Percentiles rank a stretch among this genome's conserved stretches.
Conservation (phyloP, 2,888 invertebrate genomes). For the Euplexia lucipara region DNA sequence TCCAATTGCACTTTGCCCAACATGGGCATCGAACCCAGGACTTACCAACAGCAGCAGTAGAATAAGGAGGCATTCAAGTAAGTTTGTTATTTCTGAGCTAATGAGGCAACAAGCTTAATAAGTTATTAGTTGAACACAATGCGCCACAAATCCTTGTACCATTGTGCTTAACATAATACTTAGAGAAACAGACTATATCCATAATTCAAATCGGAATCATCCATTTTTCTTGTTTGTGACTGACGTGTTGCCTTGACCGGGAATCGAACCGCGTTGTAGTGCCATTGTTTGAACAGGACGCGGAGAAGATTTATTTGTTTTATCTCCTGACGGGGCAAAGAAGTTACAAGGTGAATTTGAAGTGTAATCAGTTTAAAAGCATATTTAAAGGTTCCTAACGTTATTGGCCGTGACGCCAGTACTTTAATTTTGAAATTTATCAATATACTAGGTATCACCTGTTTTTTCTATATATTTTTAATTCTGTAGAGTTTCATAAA, state of each 20-base stretch:
- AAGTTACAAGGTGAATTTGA: slow-evolving; percentile 53
- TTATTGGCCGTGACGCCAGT: background rate
- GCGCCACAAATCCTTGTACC: slow-evolving; percentile 44
- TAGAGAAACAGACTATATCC: slow-evolving; percentile 42
- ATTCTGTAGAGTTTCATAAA: no score
- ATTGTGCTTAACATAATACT: slow-evolving; percentile 40
- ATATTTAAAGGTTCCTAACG: background rate
- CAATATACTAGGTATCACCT: no score
- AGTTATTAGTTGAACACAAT: slow-evolving; percentile 28
- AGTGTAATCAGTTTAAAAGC: slow-evolving; percentile 1
- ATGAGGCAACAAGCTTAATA: slow-evolving; percentile 22
- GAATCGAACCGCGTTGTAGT: slow-evolving; percentile 58
- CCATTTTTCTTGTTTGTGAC: slow-evolving; percentile 58
- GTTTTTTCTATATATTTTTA: no score
- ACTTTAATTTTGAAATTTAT: no score
- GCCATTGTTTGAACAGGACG: slow-evolving; percentile 63
- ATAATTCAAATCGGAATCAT: slow-evolving; percentile 59
- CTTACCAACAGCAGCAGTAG: no score
- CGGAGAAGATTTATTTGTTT: slow-evolving; percentile 56
- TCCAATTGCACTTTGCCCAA: no score
- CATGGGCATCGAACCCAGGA: no score
- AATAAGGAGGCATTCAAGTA: no score
- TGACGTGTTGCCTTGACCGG: slow-evolving; percentile 68
- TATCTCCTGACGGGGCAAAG: slow-evolving; percentile 49
- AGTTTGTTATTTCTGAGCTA: slow-evolving; percentile 3